phyloP scores from a whole-genome alignment of 92 coral and sea anemone genomes.

The Epizoanthus illoricatus region DNA sequence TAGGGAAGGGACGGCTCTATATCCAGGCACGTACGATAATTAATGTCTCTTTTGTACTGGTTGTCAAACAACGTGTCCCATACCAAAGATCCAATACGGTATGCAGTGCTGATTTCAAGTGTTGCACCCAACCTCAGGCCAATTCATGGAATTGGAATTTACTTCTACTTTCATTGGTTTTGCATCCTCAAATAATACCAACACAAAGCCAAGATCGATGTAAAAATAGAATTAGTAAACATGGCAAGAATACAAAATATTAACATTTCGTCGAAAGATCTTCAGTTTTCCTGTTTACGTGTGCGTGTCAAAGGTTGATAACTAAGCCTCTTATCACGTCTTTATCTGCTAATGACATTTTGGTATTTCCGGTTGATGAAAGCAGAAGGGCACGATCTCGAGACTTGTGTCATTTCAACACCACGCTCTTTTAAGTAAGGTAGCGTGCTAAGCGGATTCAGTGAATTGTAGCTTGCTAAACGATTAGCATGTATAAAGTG shows the following conservation, averaged over 20 bases:
- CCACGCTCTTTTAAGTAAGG: not conserved
- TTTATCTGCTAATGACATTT: conserved; percentile 23
- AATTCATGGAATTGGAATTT: not conserved
- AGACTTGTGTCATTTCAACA: conserved; percentile 2
- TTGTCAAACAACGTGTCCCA: no score
- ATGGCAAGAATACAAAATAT: not conserved
- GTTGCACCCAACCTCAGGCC: not conserved
- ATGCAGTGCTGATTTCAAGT: not conserved
- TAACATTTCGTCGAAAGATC: conserved; percentile 4
- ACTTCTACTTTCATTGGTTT: not conserved
- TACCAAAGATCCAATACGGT: not conserved
- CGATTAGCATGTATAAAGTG: not conserved
- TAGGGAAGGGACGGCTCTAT: not conserved
- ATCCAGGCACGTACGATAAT: conserved; percentile 28
- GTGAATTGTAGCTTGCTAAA: not conserved
- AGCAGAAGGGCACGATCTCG: conserved; percentile 17
- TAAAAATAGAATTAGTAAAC: not conserved
- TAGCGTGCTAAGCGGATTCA: not conserved
- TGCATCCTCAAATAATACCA: not conserved
- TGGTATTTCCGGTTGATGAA: conserved; percentile 38
- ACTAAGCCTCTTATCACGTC: not conserved
- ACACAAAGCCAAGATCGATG: not conserved
- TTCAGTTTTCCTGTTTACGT: conserved; percentile 28
- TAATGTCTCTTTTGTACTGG: not conserved
- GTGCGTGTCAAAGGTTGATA: conserved; percentile 16